Conservation (phyloP, 2,888 invertebrate species). For the Nomada flava region DNA sequence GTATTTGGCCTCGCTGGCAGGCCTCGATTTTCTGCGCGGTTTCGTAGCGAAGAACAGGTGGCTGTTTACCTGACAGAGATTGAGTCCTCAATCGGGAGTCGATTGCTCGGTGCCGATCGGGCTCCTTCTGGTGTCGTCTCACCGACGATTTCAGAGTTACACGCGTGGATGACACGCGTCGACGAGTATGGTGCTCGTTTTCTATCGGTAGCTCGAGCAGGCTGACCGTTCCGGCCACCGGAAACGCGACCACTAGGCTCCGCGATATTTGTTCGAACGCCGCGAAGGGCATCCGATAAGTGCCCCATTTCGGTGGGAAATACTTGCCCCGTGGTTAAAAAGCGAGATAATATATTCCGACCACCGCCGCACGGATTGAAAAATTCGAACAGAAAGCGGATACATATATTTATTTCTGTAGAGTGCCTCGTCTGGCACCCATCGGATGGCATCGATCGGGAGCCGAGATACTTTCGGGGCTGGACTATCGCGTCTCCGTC, state of each 20-base stretch:
- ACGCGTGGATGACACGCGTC: no score
- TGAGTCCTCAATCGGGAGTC: conserved; percentile 1
- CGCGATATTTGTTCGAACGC: not conserved
- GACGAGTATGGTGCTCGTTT: no score
- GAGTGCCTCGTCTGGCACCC: conserved; percentile 16
- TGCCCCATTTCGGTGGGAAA: not conserved
- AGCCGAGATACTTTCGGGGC: conserved; percentile 38
- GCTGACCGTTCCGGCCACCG: not conserved
- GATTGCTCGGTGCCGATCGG: not conserved
- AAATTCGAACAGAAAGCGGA: conserved; percentile 19
- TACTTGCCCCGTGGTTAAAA: not conserved
- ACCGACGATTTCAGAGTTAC: not conserved
- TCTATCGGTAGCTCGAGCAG: not conserved
- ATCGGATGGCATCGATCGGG: conserved; percentile 35
- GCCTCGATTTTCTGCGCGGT: conserved; percentile 45
- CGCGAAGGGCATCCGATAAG: not conserved
- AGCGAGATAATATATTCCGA: not conserved
- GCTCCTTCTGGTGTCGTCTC: not conserved
- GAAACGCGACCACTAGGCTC: not conserved
- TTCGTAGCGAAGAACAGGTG: conserved; percentile 25
- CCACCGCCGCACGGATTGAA: not conserved
- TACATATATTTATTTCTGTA: conserved; percentile 28
- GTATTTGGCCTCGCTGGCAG: conserved; percentile 64
- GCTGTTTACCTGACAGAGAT: conserved; percentile 9
- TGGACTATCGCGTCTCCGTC: conserved; percentile 10